Percentiles rank a stretch among this genome's conserved stretches.
Evolutionary conservation across 2,797 vertebrate species (phyloP).

Genomic region (Setipinna tenuifilis): DNA sequence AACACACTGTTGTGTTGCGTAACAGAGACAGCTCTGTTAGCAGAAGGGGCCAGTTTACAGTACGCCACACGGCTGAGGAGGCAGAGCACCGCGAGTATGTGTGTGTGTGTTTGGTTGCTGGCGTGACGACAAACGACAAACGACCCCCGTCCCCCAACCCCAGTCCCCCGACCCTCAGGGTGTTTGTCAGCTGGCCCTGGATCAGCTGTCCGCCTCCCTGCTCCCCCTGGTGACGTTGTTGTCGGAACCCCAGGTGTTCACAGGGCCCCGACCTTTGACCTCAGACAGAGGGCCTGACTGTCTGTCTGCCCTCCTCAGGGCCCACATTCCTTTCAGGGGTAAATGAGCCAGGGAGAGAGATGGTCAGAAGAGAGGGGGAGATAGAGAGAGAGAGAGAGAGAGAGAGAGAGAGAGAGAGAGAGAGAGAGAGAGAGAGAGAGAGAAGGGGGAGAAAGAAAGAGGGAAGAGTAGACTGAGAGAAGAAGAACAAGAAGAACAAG

Average conservation of each 20-base stretch:
- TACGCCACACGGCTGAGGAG: too few relatives aligned
- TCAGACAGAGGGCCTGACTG: neutral
- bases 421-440: neutral
- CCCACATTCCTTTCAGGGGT: neutral
- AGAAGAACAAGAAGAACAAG: neutral
- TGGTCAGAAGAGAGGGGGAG: neutral
- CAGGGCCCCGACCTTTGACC: neutral
- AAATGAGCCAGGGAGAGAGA: conserved; percentile 7
- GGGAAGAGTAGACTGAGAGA: too few relatives aligned
- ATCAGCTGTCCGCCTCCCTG: neutral
- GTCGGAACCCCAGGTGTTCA: conserved; percentile 2
- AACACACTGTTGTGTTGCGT: too few relatives aligned
- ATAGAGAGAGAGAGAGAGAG: neutral
- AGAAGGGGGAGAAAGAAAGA: neutral
- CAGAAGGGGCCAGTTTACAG: too few relatives aligned
- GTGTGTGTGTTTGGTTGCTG: too few relatives aligned
- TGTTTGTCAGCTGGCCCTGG: neutral
- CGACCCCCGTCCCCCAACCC: neutral
- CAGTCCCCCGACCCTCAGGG: neutral
- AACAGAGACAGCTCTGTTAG: too few relatives aligned
- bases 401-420: neutral
- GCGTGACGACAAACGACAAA: too few relatives aligned
- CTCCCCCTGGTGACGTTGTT: neutral
- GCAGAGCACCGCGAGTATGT: too few relatives aligned
- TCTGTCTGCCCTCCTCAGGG: neutral